A percentile compares a stretch with the other conserved stretches of the same genome.
These are phyloP conservation scores for Hipposideros larvatus DNA, from an alignment of 2,797 vertebrate species.

Conservation along the genomic window DNA sequence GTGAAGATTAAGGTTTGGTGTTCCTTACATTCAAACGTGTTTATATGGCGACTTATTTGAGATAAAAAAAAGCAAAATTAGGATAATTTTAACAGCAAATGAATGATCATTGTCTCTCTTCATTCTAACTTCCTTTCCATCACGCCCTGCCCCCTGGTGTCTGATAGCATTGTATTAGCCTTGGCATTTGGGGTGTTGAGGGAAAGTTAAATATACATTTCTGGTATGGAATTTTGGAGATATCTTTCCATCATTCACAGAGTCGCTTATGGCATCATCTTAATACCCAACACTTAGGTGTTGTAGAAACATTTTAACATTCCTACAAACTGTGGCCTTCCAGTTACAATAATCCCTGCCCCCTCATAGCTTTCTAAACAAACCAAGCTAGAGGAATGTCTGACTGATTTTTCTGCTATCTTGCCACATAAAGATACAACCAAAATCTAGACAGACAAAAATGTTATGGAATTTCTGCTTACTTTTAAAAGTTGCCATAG, in stretches of 20 bases:
- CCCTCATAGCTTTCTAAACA: background rate
- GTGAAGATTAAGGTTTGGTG: background rate
- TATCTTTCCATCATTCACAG: background rate
- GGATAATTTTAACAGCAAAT: background rate
- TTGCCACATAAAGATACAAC: background rate
- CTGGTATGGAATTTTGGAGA: background rate
- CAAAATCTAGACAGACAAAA: background rate
- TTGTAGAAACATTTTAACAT: background rate
- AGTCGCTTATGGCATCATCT: background rate
- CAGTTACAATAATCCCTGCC: rapidly evolving
- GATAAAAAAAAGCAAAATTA: background rate
- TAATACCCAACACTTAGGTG: no score
- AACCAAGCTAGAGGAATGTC: background rate
- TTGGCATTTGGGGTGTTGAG: background rate
- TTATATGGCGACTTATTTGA: background rate
- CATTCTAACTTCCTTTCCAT: background rate
- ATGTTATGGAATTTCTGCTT: background rate
- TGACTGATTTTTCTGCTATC: background rate
- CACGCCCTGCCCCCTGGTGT: background rate
- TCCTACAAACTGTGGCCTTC: rapidly evolving
- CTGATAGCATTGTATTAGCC: background rate
- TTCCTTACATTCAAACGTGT: background rate
- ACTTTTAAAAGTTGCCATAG: background rate
- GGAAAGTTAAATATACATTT: background rate
- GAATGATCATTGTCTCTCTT: background rate